A percentile compares a stretch with the other conserved stretches of the same genome.
These are phyloP conservation scores for Muscina levida DNA, from an alignment of 2,888 invertebrate genomes.

Conservation along the genomic window DNA sequence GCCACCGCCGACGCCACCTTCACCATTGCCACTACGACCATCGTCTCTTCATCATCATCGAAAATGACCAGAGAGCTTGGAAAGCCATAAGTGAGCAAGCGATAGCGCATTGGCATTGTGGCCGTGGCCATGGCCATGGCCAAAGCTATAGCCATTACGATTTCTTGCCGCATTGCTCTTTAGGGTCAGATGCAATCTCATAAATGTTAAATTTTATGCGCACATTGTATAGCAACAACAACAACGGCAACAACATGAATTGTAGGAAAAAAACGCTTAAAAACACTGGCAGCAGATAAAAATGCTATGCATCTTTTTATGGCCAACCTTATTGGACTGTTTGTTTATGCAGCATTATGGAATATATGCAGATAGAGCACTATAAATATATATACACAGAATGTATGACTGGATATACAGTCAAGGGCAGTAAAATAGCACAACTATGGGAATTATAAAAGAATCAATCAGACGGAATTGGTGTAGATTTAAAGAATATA, in stretches of 20 bases:
- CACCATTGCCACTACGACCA: not conserved
- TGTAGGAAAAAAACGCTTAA: too few relatives aligned
- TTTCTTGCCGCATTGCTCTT: slow-evolving; percentile 47
- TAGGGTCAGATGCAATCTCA: slow-evolving; percentile 67
- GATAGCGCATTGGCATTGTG: too few relatives aligned
- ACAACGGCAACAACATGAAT: not conserved
- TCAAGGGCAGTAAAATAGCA: not conserved
- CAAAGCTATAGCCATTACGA: slow-evolving; percentile 8
- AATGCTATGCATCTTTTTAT: slow-evolving; percentile 28
- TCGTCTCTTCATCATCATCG: too few relatives aligned
- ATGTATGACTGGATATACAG: too few relatives aligned
- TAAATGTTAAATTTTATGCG: slow-evolving; percentile 68
- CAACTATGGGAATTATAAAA: not conserved
- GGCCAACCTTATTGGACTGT: slow-evolving; percentile 28
- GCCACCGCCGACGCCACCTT: not conserved
- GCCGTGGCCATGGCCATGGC: slow-evolving; percentile 39
- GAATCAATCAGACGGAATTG: not conserved
- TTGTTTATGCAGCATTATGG: slow-evolving; percentile 32
- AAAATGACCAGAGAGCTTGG: slow-evolving; percentile 12
- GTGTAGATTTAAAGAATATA: too few relatives aligned
- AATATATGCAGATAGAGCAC: not conserved
- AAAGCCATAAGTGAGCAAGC: slow-evolving; percentile 30
- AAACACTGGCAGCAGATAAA: slow-evolving; percentile 13
- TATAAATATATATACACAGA: not conserved
- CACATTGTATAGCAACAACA: slow-evolving; percentile 50